Evolutionary conservation across 2,113 vertebrate species (phyloP).

Genomic region (Amazona guildingii): DNA sequence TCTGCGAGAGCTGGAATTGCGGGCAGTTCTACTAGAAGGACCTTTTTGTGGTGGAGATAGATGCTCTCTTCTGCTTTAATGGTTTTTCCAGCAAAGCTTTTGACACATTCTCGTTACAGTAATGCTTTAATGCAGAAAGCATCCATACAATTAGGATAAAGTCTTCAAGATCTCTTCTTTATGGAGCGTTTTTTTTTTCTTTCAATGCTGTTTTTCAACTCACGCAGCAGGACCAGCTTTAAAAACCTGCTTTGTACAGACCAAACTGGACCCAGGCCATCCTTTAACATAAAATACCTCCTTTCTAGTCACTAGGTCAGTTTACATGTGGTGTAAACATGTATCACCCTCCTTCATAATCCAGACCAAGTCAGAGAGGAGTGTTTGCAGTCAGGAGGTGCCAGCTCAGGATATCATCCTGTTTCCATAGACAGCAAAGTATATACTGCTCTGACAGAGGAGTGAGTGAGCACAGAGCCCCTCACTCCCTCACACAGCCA

Average conservation of each 20-base stretch:
- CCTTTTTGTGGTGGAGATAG: slow-evolving; percentile 46
- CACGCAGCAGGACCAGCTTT: background rate
- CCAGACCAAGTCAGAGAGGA: background rate
- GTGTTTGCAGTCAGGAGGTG: background rate
- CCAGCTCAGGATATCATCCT: background rate
- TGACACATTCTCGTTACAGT: slow-evolving; percentile 42
- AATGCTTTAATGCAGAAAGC: slow-evolving; percentile 26
- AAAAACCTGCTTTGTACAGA: slow-evolving; percentile 8
- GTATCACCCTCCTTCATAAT: background rate
- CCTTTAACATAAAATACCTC: background rate
- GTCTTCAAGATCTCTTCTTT: slow-evolving; percentile 7
- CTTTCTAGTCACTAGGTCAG: background rate
- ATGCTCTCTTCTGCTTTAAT: slow-evolving; percentile 59
- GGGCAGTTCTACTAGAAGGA: background rate
- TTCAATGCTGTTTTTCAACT: background rate
- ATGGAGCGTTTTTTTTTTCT: background rate
- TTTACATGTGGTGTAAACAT: background rate
- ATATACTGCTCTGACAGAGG: background rate
- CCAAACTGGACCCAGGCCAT: background rate
- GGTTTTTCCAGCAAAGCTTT: slow-evolving; percentile 36
- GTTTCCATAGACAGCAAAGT: background rate
- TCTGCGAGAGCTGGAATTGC: slow-evolving; percentile 31
- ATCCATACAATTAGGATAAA: background rate
- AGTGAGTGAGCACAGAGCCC: background rate
- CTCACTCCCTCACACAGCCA: background rate